Conservation (phyloP, 2,797 vertebrate genomes). For the Mus spretus region DNA sequence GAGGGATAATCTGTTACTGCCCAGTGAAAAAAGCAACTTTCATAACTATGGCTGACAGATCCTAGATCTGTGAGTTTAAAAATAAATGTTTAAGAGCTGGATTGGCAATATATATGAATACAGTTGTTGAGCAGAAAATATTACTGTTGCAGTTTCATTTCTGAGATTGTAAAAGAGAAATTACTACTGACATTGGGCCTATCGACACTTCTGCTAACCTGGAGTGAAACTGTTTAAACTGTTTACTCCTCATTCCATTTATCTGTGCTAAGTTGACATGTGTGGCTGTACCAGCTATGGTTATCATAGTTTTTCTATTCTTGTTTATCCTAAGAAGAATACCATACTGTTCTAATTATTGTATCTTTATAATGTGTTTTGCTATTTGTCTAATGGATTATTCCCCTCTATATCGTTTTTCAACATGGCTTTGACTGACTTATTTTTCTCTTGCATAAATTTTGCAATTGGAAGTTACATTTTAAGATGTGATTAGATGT, state of each 20-base stretch:
- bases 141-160: neutral
- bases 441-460: neutral
- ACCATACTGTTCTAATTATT: neutral
- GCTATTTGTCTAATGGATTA: neutral
- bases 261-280: neutral
- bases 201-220: neutral
- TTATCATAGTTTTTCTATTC: neutral
- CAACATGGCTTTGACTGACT: neutral
- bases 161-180: neutral
- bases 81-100: neutral
- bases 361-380: neutral
- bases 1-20: neutral
- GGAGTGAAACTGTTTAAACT: neutral
- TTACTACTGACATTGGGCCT: neutral
- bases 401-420: neutral
- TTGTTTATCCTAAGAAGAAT: neutral
- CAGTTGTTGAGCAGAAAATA: neutral
- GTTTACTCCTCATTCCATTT: neutral
- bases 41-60: neutral
- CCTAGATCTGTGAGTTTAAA: neutral
- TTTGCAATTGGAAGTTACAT: neutral
- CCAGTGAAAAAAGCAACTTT: neutral
- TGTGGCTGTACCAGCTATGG: neutral
- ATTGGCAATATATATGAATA: neutral
- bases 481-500: neutral